phyloP scores from a whole-genome alignment of 2,113 vertebrate genomes.

The Benitochromis conjunctus region DNA sequence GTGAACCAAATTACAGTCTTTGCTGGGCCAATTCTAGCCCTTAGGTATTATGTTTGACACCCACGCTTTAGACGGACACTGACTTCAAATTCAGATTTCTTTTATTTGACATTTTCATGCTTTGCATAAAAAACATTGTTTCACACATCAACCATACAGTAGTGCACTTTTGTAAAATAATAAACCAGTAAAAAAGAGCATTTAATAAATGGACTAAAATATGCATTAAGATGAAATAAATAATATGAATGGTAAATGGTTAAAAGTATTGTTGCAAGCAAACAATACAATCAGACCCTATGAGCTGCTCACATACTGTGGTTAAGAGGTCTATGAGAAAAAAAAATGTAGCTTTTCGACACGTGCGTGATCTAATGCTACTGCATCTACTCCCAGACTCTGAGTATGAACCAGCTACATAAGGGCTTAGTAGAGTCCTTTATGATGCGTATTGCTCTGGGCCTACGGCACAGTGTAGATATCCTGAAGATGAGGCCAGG shows the following conservation, averaged over 20 bases:
- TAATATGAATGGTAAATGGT: not conserved
- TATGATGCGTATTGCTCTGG: not conserved
- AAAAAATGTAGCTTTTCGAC: no score
- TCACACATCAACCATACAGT: not conserved
- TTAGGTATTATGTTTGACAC: not conserved
- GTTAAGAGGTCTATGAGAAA: not conserved
- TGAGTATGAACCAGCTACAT: not conserved
- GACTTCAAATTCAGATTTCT: not conserved
- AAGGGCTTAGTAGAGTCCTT: not conserved
- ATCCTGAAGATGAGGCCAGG: not conserved
- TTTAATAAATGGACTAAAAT: no score
- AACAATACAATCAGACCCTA: not conserved
- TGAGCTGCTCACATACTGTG: not conserved
- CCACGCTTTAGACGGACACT: not conserved
- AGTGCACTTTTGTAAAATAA: no score
- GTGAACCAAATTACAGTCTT: not conserved
- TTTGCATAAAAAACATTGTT: not conserved
- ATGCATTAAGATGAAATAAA: not conserved
- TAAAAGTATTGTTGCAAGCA: rapidly evolving
- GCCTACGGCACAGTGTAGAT: not conserved
- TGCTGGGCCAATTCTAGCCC: not conserved
- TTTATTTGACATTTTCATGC: not conserved
- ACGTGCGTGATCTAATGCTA: no score
- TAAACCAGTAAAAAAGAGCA: no score
- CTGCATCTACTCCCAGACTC: not conserved